Percentiles rank a stretch among this genome's conserved stretches.
Conservation (phyloP, 2,113 vertebrate genomes). For the Capreolus pygargus region DNA sequence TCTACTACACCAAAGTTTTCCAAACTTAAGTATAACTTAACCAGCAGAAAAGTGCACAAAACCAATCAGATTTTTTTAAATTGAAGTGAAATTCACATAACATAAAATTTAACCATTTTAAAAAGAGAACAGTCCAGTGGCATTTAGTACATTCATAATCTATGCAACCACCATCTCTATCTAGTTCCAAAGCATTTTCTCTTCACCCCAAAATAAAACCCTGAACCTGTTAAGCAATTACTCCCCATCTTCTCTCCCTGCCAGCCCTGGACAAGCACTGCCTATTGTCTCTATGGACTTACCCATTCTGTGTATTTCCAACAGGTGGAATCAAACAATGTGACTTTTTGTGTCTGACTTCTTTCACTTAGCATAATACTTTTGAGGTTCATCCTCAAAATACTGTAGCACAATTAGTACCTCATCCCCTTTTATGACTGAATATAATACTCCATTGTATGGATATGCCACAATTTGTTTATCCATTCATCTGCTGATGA, state of each 20-base stretch:
- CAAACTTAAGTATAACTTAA: slow-evolving; percentile 19
- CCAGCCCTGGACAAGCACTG: not conserved
- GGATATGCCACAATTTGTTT: not conserved
- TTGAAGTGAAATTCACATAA: slow-evolving; percentile 7
- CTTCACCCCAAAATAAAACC: not conserved
- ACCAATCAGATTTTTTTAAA: not conserved
- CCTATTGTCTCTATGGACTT: not conserved
- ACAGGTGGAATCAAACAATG: not conserved
- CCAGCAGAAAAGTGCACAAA: not conserved
- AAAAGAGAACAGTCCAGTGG: not conserved
- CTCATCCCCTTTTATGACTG: not conserved
- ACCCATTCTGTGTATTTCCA: not conserved
- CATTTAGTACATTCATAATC: not conserved
- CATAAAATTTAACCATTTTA: not conserved
- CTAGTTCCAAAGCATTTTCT: not conserved
- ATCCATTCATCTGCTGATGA: not conserved
- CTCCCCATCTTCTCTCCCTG: not conserved
- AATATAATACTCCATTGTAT: not conserved
- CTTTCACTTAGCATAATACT: not conserved
- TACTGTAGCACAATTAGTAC: not conserved
- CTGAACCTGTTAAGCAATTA: not conserved
- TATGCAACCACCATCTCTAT: not conserved
- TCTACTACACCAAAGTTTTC: not conserved
- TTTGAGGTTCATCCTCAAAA: not conserved
- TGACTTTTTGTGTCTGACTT: not conserved